Evolutionary conservation across 1,140 invertebrate species (phyloP).

Genomic region (Caerostris darwini): DNA sequence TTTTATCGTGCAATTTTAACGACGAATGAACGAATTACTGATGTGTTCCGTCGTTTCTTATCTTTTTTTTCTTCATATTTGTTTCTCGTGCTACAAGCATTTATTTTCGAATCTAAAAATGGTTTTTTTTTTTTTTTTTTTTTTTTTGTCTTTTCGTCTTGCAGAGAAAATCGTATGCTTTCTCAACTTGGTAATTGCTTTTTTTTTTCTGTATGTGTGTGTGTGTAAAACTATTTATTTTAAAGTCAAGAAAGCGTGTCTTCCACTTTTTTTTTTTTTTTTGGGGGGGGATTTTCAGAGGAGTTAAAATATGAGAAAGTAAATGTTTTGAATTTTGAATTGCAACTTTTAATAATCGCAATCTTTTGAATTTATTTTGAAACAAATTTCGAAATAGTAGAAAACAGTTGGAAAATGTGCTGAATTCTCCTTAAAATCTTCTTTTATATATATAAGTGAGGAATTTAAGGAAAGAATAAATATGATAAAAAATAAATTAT

Average conservation of each 20-base stretch:
- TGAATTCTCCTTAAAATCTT: too few relatives aligned
- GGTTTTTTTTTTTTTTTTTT: not conserved
- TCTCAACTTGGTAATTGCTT: not conserved
- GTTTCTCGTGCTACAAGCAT: not conserved
- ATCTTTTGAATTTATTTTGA: not conserved
- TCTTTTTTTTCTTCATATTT: constrained; percentile 13
- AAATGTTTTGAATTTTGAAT: not conserved
- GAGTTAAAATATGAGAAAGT: not conserved
- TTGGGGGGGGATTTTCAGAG: not conserved
- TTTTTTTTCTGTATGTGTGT: not conserved
- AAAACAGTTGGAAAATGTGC: not conserved
- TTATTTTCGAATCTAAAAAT: constrained; percentile 45
- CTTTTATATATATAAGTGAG: too few relatives aligned
- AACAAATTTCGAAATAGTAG: not conserved
- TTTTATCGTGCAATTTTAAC: constrained; percentile 31
- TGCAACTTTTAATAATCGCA: not conserved
- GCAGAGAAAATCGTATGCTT: constrained; percentile 16
- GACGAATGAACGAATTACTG: constrained; percentile 42
- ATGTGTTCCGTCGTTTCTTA: constrained; percentile 23
- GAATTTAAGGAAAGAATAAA: too few relatives aligned
- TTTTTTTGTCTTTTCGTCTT: not conserved
- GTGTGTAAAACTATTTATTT: not conserved
- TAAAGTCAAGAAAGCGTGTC: not conserved
- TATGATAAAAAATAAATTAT: too few relatives aligned
- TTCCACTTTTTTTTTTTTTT: not conserved